A percentile compares a stretch with the other conserved stretches of the same genome.
These are phyloP conservation scores for Cyphomyrus discorhynchus DNA, from an alignment of 2,113 vertebrate species.

Conservation along the genomic window DNA sequence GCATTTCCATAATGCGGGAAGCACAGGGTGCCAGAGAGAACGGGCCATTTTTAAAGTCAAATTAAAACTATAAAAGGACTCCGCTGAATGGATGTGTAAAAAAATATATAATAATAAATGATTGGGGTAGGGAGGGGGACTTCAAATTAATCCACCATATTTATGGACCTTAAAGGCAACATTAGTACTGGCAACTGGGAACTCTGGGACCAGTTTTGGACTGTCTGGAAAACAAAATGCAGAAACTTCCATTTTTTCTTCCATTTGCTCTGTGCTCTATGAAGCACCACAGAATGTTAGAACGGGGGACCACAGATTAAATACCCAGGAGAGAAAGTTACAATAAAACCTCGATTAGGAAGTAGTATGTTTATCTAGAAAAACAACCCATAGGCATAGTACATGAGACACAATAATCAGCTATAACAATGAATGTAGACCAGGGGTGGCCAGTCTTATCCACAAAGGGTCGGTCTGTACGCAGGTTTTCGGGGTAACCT, in stretches of 20 bases:
- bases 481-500: neutral
- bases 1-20: conserved; percentile 52
- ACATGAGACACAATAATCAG: neutral
- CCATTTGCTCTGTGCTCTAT: neutral
- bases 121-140: conserved; percentile 20
- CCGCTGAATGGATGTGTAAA: conserved; percentile 55
- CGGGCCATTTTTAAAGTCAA: conserved; percentile 47
- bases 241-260: conserved; percentile 25
- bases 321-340: neutral
- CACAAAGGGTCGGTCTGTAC: neutral
- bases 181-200: conserved; percentile 62
- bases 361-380: neutral
- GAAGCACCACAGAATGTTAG: neutral
- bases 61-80: conserved; percentile 37
- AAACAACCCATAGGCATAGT: neutral
- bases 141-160: conserved; percentile 60
- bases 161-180: conserved; percentile 53
- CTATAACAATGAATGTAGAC: neutral
- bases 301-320: neutral
- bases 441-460: neutral
- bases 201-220: conserved; percentile 47
- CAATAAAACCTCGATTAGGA: neutral
- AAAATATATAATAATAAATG: conserved; percentile 28
- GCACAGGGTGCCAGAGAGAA: conserved; percentile 29
- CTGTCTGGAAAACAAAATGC: conserved; percentile 49